Percentiles rank a stretch among this genome's conserved stretches.
phyloP scores from a whole-genome alignment of 2,888 invertebrate genomes.

The Thecophora atra region DNA sequence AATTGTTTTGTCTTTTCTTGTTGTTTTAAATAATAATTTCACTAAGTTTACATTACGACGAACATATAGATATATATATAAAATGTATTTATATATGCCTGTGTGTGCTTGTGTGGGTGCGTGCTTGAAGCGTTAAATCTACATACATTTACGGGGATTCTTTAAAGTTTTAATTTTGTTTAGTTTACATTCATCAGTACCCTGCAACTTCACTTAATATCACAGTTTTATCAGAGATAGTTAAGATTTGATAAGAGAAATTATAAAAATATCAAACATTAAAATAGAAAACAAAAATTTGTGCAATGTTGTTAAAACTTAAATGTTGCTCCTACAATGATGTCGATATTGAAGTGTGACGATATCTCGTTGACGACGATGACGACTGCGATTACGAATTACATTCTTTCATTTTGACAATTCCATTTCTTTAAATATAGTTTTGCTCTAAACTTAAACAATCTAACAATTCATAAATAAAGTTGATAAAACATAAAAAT shows the following conservation, averaged over 20 bases:
- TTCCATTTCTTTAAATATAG: no score
- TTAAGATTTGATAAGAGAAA: slow-evolving; percentile 49
- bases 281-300: slow-evolving; percentile 55
- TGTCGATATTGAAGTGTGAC: slow-evolving; percentile 22
- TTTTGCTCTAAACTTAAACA: not conserved
- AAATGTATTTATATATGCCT: not conserved
- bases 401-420: not conserved
- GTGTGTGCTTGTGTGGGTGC: slow-evolving; percentile 4
- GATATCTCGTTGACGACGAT: slow-evolving; percentile 16
- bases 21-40: slow-evolving; percentile 5
- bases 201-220: slow-evolving; percentile 65
- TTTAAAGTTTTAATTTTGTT: slow-evolving; percentile 42
- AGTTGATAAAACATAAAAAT: not conserved
- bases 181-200: slow-evolving; percentile 56
- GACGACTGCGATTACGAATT: slow-evolving; percentile 15
- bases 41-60: no score
- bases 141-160: slow-evolving; percentile 17
- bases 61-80: not conserved
- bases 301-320: slow-evolving; percentile 50
- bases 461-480: not conserved
- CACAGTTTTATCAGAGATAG: slow-evolving; percentile 64
- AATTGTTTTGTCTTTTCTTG: slow-evolving; percentile 14
- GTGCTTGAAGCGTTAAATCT: slow-evolving; percentile 23
- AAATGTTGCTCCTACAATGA: not conserved
- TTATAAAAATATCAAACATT: slow-evolving; percentile 46